Percentiles rank a stretch among this genome's conserved stretches.
Evolutionary conservation across 2,888 invertebrate genomes (phyloP).

Genomic region (Drosophila aldrichi): DNA sequence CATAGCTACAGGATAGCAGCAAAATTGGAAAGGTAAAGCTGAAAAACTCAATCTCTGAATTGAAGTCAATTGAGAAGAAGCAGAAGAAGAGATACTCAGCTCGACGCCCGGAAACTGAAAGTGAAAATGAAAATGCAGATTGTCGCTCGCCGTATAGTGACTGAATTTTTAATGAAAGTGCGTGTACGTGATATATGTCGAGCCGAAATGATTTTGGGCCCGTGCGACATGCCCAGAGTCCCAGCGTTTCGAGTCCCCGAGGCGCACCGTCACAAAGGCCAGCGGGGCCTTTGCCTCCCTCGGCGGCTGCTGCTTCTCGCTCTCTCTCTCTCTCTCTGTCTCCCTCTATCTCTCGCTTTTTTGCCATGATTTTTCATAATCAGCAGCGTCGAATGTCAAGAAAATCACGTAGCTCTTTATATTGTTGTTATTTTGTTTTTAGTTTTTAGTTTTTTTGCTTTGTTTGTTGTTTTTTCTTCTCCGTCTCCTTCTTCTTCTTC

Average conservation of each 20-base stretch:
- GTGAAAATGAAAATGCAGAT: slow-evolving; percentile 70
- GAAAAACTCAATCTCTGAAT: slow-evolving; percentile 5
- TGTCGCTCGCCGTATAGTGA: slow-evolving; percentile 44
- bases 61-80: slow-evolving; percentile 1
- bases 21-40: slow-evolving; percentile 26
- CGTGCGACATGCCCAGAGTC: slow-evolving; percentile 6
- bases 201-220: slow-evolving; percentile 68
- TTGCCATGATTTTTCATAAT: slow-evolving; percentile 79
- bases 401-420: slow-evolving; percentile 68
- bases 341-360: slow-evolving; percentile 25
- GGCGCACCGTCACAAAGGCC: slow-evolving; percentile 49
- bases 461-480: too few relatives aligned
- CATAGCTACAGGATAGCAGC: slow-evolving; percentile 28
- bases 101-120: slow-evolving; percentile 70
- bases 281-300: slow-evolving; percentile 54
- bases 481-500: background rate
- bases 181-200: slow-evolving; percentile 77
- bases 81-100: slow-evolving; percentile 4
- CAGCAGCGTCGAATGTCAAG: slow-evolving; percentile 66
- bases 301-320: slow-evolving; percentile 12
- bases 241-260: slow-evolving; percentile 31
- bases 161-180: slow-evolving; percentile 69
- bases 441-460: slow-evolving; percentile 1
- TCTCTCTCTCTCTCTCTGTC: background rate
- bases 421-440: slow-evolving; percentile 29